phyloP scores from a whole-genome alignment of 2,888 invertebrate species.

The Parnassius smintheus region DNA sequence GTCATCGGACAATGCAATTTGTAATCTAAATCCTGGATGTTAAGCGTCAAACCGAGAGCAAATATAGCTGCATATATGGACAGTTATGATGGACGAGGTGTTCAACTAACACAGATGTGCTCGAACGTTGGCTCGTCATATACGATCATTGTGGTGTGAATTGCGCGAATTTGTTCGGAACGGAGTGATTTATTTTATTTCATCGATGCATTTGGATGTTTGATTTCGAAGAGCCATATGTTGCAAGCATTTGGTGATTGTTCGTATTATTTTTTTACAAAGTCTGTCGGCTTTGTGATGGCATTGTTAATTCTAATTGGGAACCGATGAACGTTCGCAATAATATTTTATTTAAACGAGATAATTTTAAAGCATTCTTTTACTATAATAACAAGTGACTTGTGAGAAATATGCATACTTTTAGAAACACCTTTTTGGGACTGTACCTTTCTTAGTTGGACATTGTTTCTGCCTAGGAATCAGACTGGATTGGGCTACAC shows the following conservation, averaged over 20 bases:
- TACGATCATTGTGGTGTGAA: constrained; percentile 3
- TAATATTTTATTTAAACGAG: too few species aligned
- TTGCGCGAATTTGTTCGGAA: constrained; percentile 4
- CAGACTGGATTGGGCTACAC: too few species aligned
- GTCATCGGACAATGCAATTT: constrained; percentile 21
- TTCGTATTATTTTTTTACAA: constrained; percentile 14
- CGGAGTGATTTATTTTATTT: constrained; percentile 14
- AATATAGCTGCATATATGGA: constrained; percentile 14
- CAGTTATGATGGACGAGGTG: constrained; percentile 26
- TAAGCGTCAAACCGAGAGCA: constrained; percentile 7
- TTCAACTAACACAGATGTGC: constrained; percentile 15
- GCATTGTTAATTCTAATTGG: constrained; percentile 21
- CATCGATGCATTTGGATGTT: constrained; percentile 15
- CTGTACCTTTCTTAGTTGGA: too few species aligned
- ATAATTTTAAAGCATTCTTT: too few species aligned
- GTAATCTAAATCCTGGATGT: constrained; percentile 16
- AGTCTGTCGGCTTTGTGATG: constrained; percentile 9
- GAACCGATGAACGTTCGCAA: neutral
- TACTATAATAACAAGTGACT: too few species aligned
- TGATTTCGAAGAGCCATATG: constrained; percentile 3
- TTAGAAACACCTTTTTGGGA: too few species aligned
- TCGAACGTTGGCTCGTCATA: constrained; percentile 4
- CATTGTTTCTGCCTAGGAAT: too few species aligned
- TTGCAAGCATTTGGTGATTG: constrained; percentile 15
- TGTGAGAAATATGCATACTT: too few species aligned